Evolutionary conservation across 2,113 vertebrate species (phyloP), one percentile per base, ranked within the genome.

Genomic region (Clupea harengus): DNA sequence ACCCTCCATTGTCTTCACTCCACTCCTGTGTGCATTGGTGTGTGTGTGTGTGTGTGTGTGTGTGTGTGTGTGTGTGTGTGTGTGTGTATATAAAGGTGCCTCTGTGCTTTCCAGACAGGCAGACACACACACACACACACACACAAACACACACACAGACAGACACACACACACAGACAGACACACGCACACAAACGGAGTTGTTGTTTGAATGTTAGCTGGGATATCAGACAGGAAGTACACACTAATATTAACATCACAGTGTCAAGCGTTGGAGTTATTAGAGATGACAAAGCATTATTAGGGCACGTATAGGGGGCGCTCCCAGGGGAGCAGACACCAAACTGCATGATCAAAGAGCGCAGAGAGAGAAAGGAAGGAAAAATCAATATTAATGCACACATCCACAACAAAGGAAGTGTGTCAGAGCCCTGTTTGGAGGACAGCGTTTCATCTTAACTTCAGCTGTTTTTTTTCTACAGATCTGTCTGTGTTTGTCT

Each of bases 221-320:
- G 52, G 75, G 80, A 86, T 83, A 64, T 81, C 83, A 86, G 81
- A 49, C 72, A 87, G 85, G 45, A 85, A 80, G 75, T 45, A 78
- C 45, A 85, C 72, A 84, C 86, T 88, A 83, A 93, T 95, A 93
- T 93, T 95, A 96, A 95, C 94, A 95, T 90, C 87, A 85, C 92
- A 87, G 93, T 96, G 95, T 96, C 94, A 95, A 92, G 91, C 89
- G 92, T 85, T 89, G 92, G 93, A 94, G 95, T 95, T 95, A 96
- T 96, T 96, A 95, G 94, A 94, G 94, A 96, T 95, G 96, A 96
- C 95, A 96, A 95, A 94, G 93, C 93, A 93, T 96, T 96, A 96
- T 95, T 93, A 94, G 93, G 95, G 92, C 90, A 94, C 87, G 91
- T 45, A 91, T 92, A 88, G 93, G 95, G 90, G 93, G 22, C 28